Evolutionary conservation across 2,888 invertebrate species (phyloP).

Genomic region (Agrenia bidenticulata): DNA sequence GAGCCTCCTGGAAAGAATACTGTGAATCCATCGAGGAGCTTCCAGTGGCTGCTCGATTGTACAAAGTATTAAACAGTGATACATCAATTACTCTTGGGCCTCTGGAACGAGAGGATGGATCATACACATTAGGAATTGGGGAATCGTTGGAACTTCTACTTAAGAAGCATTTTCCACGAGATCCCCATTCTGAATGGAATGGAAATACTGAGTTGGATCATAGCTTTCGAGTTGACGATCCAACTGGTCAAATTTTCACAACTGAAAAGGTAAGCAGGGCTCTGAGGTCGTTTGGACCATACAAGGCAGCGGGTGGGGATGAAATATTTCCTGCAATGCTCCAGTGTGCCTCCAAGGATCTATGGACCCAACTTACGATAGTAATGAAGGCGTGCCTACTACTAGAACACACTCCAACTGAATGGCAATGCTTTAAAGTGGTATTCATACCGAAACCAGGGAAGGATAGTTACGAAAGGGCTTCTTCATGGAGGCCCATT

Average conservation of each 20-base stretch:
- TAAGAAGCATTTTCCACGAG: slow-evolving; percentile 24
- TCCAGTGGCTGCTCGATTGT: slow-evolving; percentile 11
- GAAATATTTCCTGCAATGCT: not conserved
- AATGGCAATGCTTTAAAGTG: slow-evolving; percentile 15
- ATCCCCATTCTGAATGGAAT: too few species aligned
- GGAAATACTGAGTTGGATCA: too few species aligned
- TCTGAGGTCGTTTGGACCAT: too few species aligned
- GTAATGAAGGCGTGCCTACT: slow-evolving; percentile 7
- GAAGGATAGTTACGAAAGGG: slow-evolving; percentile 22
- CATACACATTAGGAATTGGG: slow-evolving; percentile 3
- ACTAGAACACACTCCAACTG: slow-evolving; percentile 16
- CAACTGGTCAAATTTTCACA: too few species aligned
- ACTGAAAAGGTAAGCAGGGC: too few species aligned
- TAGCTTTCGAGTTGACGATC: too few species aligned
- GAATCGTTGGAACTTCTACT: slow-evolving; percentile 11
- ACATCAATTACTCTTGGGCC: slow-evolving; percentile 5
- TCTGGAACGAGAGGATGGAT: slow-evolving; percentile 8
- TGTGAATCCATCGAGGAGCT: slow-evolving; percentile 3
- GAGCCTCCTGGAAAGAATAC: slow-evolving; percentile 9
- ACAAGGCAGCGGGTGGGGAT: too few species aligned
- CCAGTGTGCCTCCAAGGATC: not conserved
- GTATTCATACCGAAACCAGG: slow-evolving; percentile 25
- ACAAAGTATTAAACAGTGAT: slow-evolving; percentile 9
- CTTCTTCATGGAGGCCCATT: slow-evolving; percentile 28
- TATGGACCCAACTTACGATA: not conserved